A percentile compares a stretch with the other conserved stretches of the same genome.
These are phyloP conservation scores for Oscheius myriophilus DNA, from an alignment of 2,888 invertebrate genomes.

Conservation along the genomic window DNA sequence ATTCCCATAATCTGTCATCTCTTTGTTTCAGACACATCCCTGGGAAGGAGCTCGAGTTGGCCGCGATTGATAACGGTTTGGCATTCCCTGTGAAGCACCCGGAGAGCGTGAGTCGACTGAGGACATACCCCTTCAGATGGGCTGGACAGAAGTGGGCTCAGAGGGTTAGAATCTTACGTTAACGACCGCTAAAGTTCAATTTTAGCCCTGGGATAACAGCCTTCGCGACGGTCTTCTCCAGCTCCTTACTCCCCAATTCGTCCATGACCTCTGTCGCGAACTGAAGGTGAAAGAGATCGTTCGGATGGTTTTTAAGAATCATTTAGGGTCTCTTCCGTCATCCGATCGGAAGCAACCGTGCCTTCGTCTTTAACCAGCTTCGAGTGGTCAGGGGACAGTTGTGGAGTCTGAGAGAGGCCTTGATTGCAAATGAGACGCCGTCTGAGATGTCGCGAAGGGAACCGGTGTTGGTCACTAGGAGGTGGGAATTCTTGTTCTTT, in stretches of 20 bases:
- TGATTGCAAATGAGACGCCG: conserved; percentile 51
- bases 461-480: conserved; percentile 53
- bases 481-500: conserved; percentile 32
- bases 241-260: conserved; percentile 56
- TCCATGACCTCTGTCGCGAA: conserved; percentile 57
- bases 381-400: conserved; percentile 64
- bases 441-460: conserved; percentile 52
- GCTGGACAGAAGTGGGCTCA: conserved; percentile 59
- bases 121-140: conserved; percentile 65
- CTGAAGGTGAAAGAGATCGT: conserved; percentile 49
- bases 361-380: conserved; percentile 56
- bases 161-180: conserved; percentile 31
- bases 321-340: conserved; percentile 81
- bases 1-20: background rate
- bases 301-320: conserved; percentile 80
- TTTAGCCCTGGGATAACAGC: conserved; percentile 45
- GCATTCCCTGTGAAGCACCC: conserved; percentile 99
- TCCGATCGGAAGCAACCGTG: conserved; percentile 47
- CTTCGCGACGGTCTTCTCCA: conserved; percentile 49
- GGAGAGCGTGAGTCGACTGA: conserved; percentile 75
- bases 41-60: conserved; percentile 80
- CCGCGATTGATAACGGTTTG: conserved; percentile 96
- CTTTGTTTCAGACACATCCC: conserved; percentile 54
- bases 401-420: conserved; percentile 58
- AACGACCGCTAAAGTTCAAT: background rate